Conservation (phyloP, 2,113 vertebrate genomes). For the Brachionichthys hirsutus region DNA sequence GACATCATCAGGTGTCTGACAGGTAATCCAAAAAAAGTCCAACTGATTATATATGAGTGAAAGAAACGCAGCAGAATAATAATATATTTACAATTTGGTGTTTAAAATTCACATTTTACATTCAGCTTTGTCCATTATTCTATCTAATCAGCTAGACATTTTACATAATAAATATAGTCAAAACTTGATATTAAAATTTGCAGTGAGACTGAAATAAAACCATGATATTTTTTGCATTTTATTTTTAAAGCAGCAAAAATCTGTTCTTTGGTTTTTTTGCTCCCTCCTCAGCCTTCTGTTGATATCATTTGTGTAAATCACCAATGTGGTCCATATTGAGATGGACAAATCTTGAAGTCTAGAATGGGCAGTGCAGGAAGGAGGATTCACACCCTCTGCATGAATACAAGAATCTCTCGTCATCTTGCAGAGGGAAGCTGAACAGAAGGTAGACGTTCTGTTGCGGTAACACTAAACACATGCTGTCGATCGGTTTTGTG, state of each 20-base stretch:
- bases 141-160: too few relatives aligned
- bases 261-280: too few relatives aligned
- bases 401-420: background rate
- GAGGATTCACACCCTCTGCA: background rate
- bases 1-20: background rate
- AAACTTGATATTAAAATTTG: too few relatives aligned
- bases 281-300: too few relatives aligned
- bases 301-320: too few relatives aligned
- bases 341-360: slow-evolving; percentile 2
- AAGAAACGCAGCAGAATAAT: background rate
- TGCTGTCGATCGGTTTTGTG: background rate
- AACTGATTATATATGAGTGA: background rate
- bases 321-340: background rate
- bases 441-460: background rate
- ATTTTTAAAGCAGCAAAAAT: too few relatives aligned
- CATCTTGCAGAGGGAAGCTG: background rate
- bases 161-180: too few relatives aligned
- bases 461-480: background rate
- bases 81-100: too few relatives aligned
- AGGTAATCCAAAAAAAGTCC: background rate
- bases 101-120: too few relatives aligned
- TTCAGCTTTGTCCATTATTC: too few relatives aligned
- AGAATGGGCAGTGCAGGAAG: background rate
- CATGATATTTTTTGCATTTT: too few relatives aligned
- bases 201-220: too few relatives aligned